Evolutionary conservation across 2,888 invertebrate species (phyloP).

Genomic region (Anticlea derivata): DNA sequence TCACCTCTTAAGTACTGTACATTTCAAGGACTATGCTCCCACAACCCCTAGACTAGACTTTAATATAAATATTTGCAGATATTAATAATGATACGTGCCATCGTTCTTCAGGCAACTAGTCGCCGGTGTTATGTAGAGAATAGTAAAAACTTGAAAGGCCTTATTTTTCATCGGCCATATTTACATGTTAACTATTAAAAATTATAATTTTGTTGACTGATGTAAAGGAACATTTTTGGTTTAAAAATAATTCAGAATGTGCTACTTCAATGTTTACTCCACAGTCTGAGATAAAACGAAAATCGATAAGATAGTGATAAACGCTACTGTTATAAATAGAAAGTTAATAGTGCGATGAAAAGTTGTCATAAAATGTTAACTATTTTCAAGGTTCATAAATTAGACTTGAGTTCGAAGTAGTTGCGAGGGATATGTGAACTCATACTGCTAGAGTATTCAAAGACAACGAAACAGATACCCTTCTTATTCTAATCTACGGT

Average conservation of each 20-base stretch:
- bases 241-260: background rate
- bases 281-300: slow-evolving; percentile 3
- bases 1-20: slow-evolving; percentile 4
- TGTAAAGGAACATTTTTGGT: too few species aligned
- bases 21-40: slow-evolving; percentile 2
- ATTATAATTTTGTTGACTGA: too few species aligned
- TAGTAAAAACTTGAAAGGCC: too few species aligned
- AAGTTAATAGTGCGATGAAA: too few species aligned
- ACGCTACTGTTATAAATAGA: slow-evolving; percentile 11
- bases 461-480: too few species aligned
- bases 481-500: slow-evolving; percentile 7
- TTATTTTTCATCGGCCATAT: too few species aligned
- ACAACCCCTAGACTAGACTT: background rate
- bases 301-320: slow-evolving; percentile 17
- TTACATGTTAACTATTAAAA: too few species aligned
- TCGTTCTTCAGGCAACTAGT: background rate
- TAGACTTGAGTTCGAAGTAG: too few species aligned
- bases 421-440: too few species aligned
- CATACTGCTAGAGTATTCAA: too few species aligned
- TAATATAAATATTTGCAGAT: slow-evolving; percentile 17
- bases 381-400: too few species aligned
- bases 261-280: background rate
- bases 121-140: background rate
- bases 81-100: background rate
- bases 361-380: background rate